Conservation (phyloP, 2,113 vertebrate genomes). For the Apteryx owenii region DNA sequence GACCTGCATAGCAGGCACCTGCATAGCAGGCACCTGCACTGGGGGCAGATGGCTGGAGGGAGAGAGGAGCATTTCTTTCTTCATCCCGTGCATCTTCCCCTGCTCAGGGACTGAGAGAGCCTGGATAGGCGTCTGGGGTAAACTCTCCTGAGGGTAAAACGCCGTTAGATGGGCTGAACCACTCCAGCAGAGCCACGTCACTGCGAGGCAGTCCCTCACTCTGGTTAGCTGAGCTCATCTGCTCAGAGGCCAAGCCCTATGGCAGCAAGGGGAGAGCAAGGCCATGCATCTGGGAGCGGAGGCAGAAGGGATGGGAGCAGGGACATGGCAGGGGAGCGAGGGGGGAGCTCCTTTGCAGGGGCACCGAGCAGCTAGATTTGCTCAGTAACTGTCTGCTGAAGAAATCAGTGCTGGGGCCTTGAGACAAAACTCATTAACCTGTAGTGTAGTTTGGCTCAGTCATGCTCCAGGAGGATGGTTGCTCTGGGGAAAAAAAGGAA, state of each 20-base stretch:
- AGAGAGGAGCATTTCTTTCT: too few relatives aligned
- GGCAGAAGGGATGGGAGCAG: neutral
- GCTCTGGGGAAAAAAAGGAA: neutral
- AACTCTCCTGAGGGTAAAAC: neutral
- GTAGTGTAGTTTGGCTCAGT: neutral
- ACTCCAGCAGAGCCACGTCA: neutral
- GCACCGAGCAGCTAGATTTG: neutral
- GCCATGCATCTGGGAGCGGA: neutral
- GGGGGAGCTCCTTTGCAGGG: neutral
- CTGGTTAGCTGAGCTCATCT: neutral
- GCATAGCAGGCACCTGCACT: too few relatives aligned
- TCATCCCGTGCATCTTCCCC: too few relatives aligned
- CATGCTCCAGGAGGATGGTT: neutral
- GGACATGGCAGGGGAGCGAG: fast-evolving
- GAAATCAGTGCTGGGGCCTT: neutral
- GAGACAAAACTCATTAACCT: neutral
- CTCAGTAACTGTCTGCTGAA: neutral
- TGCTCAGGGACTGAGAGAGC: neutral
- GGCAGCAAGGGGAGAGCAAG: neutral
- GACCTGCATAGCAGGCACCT: too few relatives aligned
- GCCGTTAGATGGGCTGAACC: neutral
- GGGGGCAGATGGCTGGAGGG: too few relatives aligned
- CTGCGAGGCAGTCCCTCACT: neutral
- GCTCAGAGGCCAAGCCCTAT: too few relatives aligned
- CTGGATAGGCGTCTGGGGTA: neutral